Evolutionary conservation across 2,888 invertebrate species (phyloP), one percentile per base, ranked within the genome.

Genomic region (Drosophila lutescens): DNA sequence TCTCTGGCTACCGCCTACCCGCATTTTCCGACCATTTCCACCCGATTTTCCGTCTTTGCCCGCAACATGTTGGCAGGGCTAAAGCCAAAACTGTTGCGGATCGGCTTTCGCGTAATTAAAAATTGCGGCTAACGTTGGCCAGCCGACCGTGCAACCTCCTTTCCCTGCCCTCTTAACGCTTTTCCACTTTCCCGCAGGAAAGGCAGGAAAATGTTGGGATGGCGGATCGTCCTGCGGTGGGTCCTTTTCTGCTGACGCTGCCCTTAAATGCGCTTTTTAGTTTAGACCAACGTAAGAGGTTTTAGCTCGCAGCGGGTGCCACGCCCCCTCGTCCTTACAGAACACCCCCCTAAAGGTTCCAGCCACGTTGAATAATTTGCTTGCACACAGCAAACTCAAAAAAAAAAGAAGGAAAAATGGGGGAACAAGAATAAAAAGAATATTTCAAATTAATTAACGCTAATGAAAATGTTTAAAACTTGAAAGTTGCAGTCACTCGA

Each of bases 371-470:
- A 78, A 81, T 80, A 82, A 82, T 82, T 86, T 88, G 83, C 76
- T 74, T 78, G 87, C 57, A 62, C 69, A 71, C 62, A 67, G 63
- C 55, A 73, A 71, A 73, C 74, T 50, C 32, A 57, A 51, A 55
- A 38, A 67, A 68, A 50, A 43, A 20, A 40, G 54, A 20, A 40
- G 54, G 32, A 30, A 23, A 32, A 41, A 36, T 23, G 36, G 40
- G 20, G 30, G 34, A 57, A 51, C 40, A 40, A 60, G 40, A 70
- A 73, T 74, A 77, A 84, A 85, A 78, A 78, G 79, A 70, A 87
- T 85, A 86, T 86, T 88, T 88, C 88, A 88, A 89, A 89, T 89
- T 89, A 90, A 90, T 90, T 89, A 89, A 89, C 82, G 85, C 88
- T 90, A 89, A 89, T 89, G 90, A 88, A 89, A 89, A 86, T 88